Percentiles rank a stretch among this genome's conserved stretches.
These are phyloP conservation scores for Lepidothrix coronata DNA, from an alignment of 2,113 vertebrate species.

Conservation along the genomic window DNA sequence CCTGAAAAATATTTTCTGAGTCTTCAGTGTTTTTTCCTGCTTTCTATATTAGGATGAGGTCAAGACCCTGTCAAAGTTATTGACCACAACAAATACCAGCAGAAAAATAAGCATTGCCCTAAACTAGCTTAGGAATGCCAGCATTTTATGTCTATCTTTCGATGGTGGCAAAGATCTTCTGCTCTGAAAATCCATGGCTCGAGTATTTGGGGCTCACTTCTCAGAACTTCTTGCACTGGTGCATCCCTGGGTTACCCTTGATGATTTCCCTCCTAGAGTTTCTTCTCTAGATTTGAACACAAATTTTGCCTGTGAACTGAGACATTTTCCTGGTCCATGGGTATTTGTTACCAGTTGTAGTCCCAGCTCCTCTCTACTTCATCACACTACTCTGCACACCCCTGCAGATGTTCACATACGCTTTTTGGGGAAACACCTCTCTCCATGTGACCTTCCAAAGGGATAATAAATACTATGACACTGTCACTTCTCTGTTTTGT, in stretches of 20 bases:
- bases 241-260: accelerated
- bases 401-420: accelerated
- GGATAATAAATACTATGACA: not conserved
- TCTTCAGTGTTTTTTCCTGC: not conserved
- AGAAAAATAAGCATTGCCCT: not conserved
- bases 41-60: not conserved
- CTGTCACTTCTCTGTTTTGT: not conserved
- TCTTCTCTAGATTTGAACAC: not conserved
- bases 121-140: not conserved
- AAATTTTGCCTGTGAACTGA: not conserved
- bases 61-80: not conserved
- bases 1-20: not conserved
- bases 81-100: not conserved
- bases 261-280: not conserved
- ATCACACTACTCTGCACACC: not conserved
- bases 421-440: not conserved
- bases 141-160: not conserved
- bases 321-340: accelerated
- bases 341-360: not conserved
- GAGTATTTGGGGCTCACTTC: not conserved
- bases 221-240: not conserved
- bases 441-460: not conserved
- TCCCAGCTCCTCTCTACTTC: not conserved
- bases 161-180: not conserved
- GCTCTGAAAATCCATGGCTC: accelerated